Conservation (phyloP, 2,113 vertebrate genomes). For the Nothocercus julius region DNA sequence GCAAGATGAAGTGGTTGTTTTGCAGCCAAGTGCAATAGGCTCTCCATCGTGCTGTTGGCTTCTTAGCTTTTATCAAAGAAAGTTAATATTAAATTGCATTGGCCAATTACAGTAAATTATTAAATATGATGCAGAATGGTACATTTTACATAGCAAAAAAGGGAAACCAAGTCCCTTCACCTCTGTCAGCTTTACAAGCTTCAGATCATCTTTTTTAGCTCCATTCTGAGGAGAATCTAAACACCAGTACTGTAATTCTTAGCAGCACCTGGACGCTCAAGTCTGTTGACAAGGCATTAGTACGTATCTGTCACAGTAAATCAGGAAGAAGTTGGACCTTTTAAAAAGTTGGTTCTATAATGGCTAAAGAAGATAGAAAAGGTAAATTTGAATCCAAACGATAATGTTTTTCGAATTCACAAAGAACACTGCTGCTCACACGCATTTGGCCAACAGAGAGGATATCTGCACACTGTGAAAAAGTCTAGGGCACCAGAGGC, state of each 20-base stretch:
- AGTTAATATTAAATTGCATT: neutral
- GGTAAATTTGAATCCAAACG: neutral
- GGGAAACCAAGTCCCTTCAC: neutral
- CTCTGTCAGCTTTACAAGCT: neutral
- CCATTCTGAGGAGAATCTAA: neutral
- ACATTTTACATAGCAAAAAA: neutral
- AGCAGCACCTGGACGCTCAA: neutral
- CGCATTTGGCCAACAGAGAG: neutral
- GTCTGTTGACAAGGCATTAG: neutral
- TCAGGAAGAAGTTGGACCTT: neutral
- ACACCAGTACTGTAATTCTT: neutral
- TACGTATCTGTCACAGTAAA: neutral
- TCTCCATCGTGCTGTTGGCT: neutral
- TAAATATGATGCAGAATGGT: neutral
- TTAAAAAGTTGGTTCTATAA: neutral
- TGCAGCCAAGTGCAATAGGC: neutral
- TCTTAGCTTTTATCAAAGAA: neutral
- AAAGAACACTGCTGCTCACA: neutral
- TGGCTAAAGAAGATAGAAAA: neutral
- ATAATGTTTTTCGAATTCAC: neutral
- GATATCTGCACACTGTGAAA: neutral
- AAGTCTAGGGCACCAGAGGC: neutral
- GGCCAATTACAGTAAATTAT: neutral
- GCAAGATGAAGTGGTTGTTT: neutral
- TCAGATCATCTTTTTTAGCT: neutral